Evolutionary conservation across 2,888 invertebrate species (phyloP), one percentile per base, ranked within the genome.

Genomic region (Drosophila parthenogenetica): DNA sequence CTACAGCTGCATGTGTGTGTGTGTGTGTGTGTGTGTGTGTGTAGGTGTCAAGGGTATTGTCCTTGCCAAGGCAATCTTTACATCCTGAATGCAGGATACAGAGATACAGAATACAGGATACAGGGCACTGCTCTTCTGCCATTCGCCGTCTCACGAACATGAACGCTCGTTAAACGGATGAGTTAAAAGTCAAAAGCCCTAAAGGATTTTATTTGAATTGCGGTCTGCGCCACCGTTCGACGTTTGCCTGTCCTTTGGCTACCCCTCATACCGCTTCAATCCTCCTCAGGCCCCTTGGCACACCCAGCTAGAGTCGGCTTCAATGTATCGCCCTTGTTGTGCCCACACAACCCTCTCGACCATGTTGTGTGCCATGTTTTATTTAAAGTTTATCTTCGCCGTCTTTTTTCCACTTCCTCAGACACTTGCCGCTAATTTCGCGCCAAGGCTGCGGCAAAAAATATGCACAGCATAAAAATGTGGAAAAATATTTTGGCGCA

Each of bases 111-210:
- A 29, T 25, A 32, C 49, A 49, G 17, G 17, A 35, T 43, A 17
- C 40, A 22, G 19, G 5, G 35, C 11, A 46, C 63, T 43, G 60
- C 45, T 40, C 51, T 62, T 46, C 65, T 54, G 64, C 68, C 73
- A 61, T 54, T 55, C 64, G 69, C 74, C 69, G 48, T 69, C 81
- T 81, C 75, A 85, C 86, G 86, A 82, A 88, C 88, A 80, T 76
- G 87, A 78, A 68, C 84, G 81, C 84, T 85, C 86, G 89, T 89
- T 82, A 80, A 90, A 85, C 81, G 84, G 77, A 89, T 81, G 82
- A 90, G 90, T 87, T 87, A 90, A 90, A 90, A 90, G 89, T 90
- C 90, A 90, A 90, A 90, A 89, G 90, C 90, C 90, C 90, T 88
- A 82, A 90, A 90, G 89, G 89, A 90, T 90, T 90, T 90, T 87